Evolutionary conservation across 2,113 vertebrate genomes (phyloP).

Genomic region (Chaenogobius annularis): DNA sequence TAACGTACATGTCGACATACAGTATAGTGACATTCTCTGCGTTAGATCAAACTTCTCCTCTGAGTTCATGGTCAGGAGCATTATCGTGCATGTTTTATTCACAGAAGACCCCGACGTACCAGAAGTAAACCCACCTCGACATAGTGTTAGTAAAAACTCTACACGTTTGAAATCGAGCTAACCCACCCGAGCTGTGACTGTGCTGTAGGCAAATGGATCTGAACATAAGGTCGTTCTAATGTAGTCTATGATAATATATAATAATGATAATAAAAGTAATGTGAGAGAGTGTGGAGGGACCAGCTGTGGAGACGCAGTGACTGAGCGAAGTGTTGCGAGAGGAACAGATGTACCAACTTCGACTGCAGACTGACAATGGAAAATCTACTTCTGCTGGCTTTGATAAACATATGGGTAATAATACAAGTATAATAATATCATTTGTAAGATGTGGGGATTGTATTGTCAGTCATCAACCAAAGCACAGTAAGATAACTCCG

Average conservation of each 20-base stretch:
- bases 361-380: not conserved
- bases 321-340: not conserved
- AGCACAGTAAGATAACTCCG: too few species aligned
- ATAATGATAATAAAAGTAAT: not conserved
- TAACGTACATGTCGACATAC: too few species aligned
- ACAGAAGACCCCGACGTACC: not conserved
- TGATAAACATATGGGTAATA: not conserved
- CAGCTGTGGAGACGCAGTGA: not conserved
- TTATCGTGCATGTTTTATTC: not conserved
- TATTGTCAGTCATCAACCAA: too few species aligned
- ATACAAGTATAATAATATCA: not conserved
- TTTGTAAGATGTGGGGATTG: too few species aligned
- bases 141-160: not conserved
- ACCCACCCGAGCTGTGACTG: not conserved
- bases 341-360: not conserved
- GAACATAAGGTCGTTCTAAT: not conserved
- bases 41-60: too few species aligned
- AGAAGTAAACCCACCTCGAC: not conserved
- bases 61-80: too few species aligned
- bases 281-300: not conserved
- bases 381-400: not conserved
- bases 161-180: not conserved
- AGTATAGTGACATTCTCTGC: too few species aligned
- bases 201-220: not conserved
- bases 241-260: constrained; percentile 1